Conservation (phyloP, 2,797 vertebrate genomes). For the Acipenser transmontanus region DNA sequence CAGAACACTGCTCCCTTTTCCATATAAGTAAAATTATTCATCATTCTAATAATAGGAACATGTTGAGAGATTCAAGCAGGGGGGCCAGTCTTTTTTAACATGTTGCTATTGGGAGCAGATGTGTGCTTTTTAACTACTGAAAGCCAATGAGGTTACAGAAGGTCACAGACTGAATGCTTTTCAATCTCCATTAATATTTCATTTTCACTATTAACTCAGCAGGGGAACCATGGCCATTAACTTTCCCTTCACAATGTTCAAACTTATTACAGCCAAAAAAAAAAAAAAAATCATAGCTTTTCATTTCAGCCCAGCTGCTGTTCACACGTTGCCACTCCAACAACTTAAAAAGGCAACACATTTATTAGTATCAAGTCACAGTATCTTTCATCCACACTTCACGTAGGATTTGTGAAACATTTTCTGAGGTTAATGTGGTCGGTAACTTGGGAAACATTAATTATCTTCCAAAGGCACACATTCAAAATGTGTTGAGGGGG, state of each 20-base stretch:
- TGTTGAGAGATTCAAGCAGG: too few species aligned
- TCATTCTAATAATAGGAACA: too few species aligned
- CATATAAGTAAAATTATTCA: too few species aligned
- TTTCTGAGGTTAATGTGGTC: too few species aligned
- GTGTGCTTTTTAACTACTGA: slow-evolving; percentile 55
- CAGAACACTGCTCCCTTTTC: too few species aligned
- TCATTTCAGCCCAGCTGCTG: slow-evolving; percentile 21
- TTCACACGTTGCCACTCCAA: slow-evolving; percentile 11
- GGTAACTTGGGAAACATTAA: too few species aligned
- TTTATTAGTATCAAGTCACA: slow-evolving; percentile 17
- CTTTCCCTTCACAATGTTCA: slow-evolving; percentile 38
- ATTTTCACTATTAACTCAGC: slow-evolving; percentile 49
- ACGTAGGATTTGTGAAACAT: slow-evolving; percentile 14
- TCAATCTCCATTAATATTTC: slow-evolving; percentile 66
- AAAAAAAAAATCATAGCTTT: slow-evolving; percentile 15
- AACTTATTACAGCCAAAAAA: slow-evolving; percentile 25
- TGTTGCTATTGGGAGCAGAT: slow-evolving; percentile 69
- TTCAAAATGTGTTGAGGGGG: too few species aligned
- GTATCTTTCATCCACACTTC: slow-evolving; percentile 20
- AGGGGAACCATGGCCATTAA: slow-evolving; percentile 41
- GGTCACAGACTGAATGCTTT: slow-evolving; percentile 51
- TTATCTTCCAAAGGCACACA: too few species aligned
- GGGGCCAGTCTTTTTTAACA: not conserved
- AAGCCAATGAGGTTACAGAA: slow-evolving; percentile 45
- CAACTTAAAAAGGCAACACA: slow-evolving; percentile 16